Percentiles rank a stretch among this genome's conserved stretches.
These are phyloP conservation scores for Macaria liturata DNA, from an alignment of 2,888 invertebrate species.

Conservation along the genomic window DNA sequence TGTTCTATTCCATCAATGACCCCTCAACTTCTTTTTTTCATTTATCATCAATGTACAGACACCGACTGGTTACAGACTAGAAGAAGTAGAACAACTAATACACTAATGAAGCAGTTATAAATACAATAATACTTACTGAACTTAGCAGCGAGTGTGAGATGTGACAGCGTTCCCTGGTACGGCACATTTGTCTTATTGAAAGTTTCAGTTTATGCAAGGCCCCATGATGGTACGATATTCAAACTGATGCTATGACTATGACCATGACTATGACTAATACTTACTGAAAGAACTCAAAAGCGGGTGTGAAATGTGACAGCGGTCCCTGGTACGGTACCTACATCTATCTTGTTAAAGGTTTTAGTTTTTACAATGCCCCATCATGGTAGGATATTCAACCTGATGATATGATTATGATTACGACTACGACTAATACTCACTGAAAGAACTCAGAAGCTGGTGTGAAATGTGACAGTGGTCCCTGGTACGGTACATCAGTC, in stretches of 20 bases:
- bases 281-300: constrained; percentile 91
- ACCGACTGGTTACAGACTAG: too few species aligned
- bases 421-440: constrained; percentile 68
- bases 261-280: constrained; percentile 39
- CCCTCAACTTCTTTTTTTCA: too few species aligned
- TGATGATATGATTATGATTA: constrained; percentile 78
- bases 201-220: constrained; percentile 60
- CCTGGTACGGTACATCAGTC: constrained; percentile 73
- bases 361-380: constrained; percentile 77
- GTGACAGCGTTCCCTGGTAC: constrained; percentile 78
- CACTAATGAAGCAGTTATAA: too few species aligned
- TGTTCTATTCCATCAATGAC: too few species aligned
- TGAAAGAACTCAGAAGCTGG: constrained; percentile 92
- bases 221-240: constrained; percentile 90
- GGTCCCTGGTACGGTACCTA: constrained; percentile 78
- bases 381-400: constrained; percentile 91
- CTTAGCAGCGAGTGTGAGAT: constrained; percentile 89
- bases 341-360: constrained; percentile 63
- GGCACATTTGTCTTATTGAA: constrained; percentile 70
- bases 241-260: constrained; percentile 82
- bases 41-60: too few species aligned
- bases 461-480: constrained; percentile 83
- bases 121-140: too few species aligned
- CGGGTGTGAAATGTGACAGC: constrained; percentile 86
- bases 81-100: too few species aligned